Evolutionary conservation across 2,888 invertebrate genomes (phyloP), one percentile per base, ranked within the genome.

Genomic region (Lordiphosa fenestrarum): DNA sequence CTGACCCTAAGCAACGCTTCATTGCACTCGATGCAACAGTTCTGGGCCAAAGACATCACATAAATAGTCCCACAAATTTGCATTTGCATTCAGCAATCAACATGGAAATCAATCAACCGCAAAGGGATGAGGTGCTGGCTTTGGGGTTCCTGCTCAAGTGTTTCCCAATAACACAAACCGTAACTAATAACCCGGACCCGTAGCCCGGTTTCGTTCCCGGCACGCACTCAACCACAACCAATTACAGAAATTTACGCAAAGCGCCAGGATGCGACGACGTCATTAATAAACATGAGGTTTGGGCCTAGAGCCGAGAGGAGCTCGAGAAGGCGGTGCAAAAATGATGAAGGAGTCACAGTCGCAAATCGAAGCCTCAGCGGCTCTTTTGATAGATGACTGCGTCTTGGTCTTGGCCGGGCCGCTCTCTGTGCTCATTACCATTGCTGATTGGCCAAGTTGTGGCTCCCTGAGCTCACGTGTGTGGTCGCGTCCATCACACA

Each of bases 41-140:
- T 59, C 12, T 25, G 42, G 50, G 33, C 15, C 44, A 37, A 19
- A 15, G 10, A 46, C 6, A 39, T 48, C 47, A 30, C 51, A 51
- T 65, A 49, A 60, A 54, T 70, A 33, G 10, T 64, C 52, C 52
- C 50, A 57, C 69, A 69, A 52, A 75, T 73, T 71, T 75, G 71
- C 69, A 77, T 76, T 77, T 77, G 73, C 77, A 75, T 73, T 60
- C 61, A 44, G 63, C 73, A 77, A 78, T 77, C 78, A 74, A 70
- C 80, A 78, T 71, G 53, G 62, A 78, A 78, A 77, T 78, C 77
- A 80, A 80, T 78, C 78, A 78, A 80, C 73, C 77, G 70, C 73
- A 80, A 73, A 59, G 53, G 39, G 50, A 56, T 19, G 57, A 35
- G 47, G 35, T n/a, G 15, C 13, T 12, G 44, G 59, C 51, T 38